Evolutionary conservation across 1,140 invertebrate species (phyloP), one percentile per base, ranked within the genome.

Genomic region (Papilio xuthus): DNA sequence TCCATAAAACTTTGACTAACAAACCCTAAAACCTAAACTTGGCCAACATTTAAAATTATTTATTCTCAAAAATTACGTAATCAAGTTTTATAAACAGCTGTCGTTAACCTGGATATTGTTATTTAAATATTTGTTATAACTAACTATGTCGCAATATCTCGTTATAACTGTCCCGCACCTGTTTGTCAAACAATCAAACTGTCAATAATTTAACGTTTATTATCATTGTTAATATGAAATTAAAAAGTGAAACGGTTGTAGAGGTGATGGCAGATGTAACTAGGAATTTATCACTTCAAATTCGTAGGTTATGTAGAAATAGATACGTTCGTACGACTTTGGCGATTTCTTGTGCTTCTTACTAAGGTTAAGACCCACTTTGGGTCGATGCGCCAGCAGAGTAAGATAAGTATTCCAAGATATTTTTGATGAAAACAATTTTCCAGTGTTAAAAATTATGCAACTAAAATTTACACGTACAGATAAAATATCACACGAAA

Each of bases 41-140:
- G 15, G 18, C 47, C 0, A 50, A 18, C 47, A 50, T 18, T 50
- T 18, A 13, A 47, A 10, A 6, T 6, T 6, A 37, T 37, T 6
- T 37, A 37, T 37, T 37, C n/a, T n/a, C n/a, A 37, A 4, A 7
- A 37, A 37, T 37, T 13, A 47, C 44, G 44, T 47, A 47, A 47
- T 47, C 44, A 13, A 2, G 44, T 47, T 47, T 23, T 53, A 60
- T 26, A 60, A 28, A 63, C 60, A 63, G 60, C 60, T 63, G 60
- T 63, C 60, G 23, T 26, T 63, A 13, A 26, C 10, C 12, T 63
- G 1, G 12, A 28, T 13, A 63, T 3, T 63, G 60, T 13, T 63
- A 63, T 63, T 63, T 28, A 63, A 63, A 63, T 63, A 63, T 63
- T 63, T 63, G 23, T 63, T 63, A 63, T 63, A 63, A 63, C 60